Evolutionary conservation across 2,888 invertebrate genomes (phyloP), one percentile per base, ranked within the genome.

Genomic region (Chymomyza caudatula): DNA sequence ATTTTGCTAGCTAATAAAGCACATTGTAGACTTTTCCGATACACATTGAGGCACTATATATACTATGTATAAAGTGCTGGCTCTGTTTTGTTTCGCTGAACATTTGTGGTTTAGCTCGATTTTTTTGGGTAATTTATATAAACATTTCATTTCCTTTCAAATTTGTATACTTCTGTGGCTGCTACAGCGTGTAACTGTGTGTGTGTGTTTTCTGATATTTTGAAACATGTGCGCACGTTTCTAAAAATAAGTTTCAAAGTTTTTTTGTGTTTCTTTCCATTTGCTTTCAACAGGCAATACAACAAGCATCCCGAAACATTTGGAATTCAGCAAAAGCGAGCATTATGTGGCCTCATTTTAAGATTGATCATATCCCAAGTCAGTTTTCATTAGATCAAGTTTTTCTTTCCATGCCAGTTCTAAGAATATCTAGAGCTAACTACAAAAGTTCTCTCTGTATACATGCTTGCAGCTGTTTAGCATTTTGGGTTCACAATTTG

Each of bases 141-240:
- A 53, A 53, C 53, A 53, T 53, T 53, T 53, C 29, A 3, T 25
- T 53, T 53, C 29, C 53, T 64, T 67, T 73, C 15, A 58, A 47
- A 72, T 61, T 55, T 47, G 19, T n/a, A 11, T 55, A 63, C 19
- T 62, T 51, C 29, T 54, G 42, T 52, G 55, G 54, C 19, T 62
- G 65, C 61, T 68, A 64, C 63, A 59, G 56, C 63, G 57, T 51
- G 44, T 49, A 22, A 19, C 15, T 25, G 60, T 25, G 15, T 29
- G 17, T 52, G 52, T 19, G 60, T 66, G 63, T 52, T 67, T 75
- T 84, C 75, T 80, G 85, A 85, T 83, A 78, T 82, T 85, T 78
- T 80, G 67, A 82, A 82, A 82, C 81, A 82, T 82, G 85, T 82
- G 81, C 81, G 74, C 74, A 57, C 43, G 58, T 57, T 79, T 79